Base-by-base conservation (phyloP, 2,797 vertebrate species). In the Huso huso region DNA sequence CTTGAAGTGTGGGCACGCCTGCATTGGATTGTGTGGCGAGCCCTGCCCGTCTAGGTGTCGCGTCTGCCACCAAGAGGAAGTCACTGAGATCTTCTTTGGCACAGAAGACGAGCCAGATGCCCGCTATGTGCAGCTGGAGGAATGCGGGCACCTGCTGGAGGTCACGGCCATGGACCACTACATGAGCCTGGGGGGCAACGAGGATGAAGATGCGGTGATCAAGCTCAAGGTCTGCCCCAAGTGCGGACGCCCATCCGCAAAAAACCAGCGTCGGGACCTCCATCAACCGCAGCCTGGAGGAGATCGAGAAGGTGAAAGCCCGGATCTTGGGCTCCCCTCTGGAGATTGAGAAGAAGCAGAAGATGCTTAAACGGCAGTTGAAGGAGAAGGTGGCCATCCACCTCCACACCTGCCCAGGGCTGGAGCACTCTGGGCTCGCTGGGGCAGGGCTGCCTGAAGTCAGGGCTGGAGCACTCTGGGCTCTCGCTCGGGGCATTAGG, bases 81-180 rank as follows among this genome's bases (percentile, higher is more conserved):
- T 98, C 69, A 91, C 84, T 0, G 91, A 95, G 64, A 93, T 97
- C 72, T 93, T 97, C 81, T 96, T 96, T 68, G 95, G 96, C 63
- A 91, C 74, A 10, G 94, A 97, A 78, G 92, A 95, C 1, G 91
- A 95, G 1, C 83, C 88, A 0, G 83, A 86, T 1, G 90, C 92
- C 69, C 52, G 68, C 69, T 97, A 95, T 70, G 90, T 98, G 69
- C 85, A 96, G 77, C 81, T 98, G 1, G 92, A 97, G 70, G 94
- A 95, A 74, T 98, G 96, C 51, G 75, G 74, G 61, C 95, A 96
- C 66, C 49, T 95, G 63, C 83, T 97, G 62, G 94, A 95, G 74
- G 82, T 83, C 3, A 78, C 80, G 61, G 89, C 86, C 72, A 87
- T 99, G 80, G 94, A 98, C 77, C 76, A 8, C n/a, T 94, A 90